Evolutionary conservation across 2,113 vertebrate genomes (phyloP), one percentile per base, ranked within the genome.

Genomic region (Strix uralensis): DNA sequence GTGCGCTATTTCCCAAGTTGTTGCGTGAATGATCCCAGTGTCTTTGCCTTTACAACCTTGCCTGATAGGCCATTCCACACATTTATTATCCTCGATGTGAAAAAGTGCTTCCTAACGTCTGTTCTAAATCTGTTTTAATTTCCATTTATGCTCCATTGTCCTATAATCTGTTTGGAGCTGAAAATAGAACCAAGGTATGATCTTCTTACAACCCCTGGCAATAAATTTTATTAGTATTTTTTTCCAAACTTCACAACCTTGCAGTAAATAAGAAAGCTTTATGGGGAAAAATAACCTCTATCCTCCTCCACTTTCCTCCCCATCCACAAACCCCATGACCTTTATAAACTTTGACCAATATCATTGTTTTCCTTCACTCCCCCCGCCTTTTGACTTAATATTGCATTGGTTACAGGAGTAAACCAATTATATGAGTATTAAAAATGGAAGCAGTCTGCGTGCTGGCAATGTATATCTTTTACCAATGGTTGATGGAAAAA

Each of bases 41-140:
- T 85, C 91, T 95, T 97, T 94, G 82, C 67, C 88, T 96, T 96
- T 96, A 96, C 70, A 92, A 94, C 94, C 77, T 97, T 94, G 85
- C 86, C 86, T 95, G 86, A 95, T 92, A 94, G 95, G 95, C 94
- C 93, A 87, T 96, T 96, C 85, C 92, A 81, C 90, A 93, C 89
- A 93, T 97, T 98, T 94, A 97, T 96, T 94, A 96, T 96, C 96
- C 83, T 88, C 72, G 27, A 67, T 93, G 94, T 89, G 95, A 96
- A 96, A 97, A 97, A 96, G 95, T 77, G 82, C 95, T 96, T 86
- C 89, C 57, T 84, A 96, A 95, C 12, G 75, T 94, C 96, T 96
- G 79, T 95, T 97, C 91, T 95, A 96, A 98, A 97, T 94, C 92
- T 97, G 95, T 97, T 95, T 95, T 95, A 91, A 95, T 98, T 97